Evolutionary conservation across 2,797 vertebrate species (phyloP), one percentile per base, ranked within the genome.

Genomic region (Ctenopoma kingsleyae): DNA sequence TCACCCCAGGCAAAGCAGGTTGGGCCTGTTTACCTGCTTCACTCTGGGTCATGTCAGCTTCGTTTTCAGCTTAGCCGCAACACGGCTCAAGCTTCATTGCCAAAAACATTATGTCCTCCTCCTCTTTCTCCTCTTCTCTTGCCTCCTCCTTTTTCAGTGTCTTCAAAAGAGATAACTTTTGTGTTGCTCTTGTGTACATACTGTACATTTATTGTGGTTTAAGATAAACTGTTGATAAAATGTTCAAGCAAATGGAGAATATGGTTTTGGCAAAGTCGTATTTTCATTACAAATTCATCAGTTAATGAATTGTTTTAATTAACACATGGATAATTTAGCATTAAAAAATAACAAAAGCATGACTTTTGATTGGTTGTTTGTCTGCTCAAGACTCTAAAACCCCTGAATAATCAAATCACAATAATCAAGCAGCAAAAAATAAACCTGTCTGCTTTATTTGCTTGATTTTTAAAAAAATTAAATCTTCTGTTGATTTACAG

Each of bases 11-110:
- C 92, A 69, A 91, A 93, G 89, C 91, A 92, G 92, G 91, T 90
- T 94, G 90, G 81, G 89, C 91, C 89, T 93, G 93, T 93, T 94
- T 94, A 93, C 91, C 91, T 93, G 91, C 90, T 89, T 85, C 89
- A 89, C 87, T 91, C 84, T 84, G 92, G 93, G 92, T 94, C 91
- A 92, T 88, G 91, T 94, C 93, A 92, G 86, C 87, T 90, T 92
- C 80, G 82, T 89, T 91, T 89, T 91, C 87, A 87, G 89, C 86
- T 90, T 87, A 92, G 90, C 89, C 57, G 69, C 91, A 91, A 92
- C 90, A 91, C 83, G 75, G 70, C 87, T 91, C 89, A 81, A 69
- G 76, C 73, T 20, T 60, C 17, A 10, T 66, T 92, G 91, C 91
- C 92, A 93, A 83, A 86, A 85, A 73, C 48, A 51, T 47, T 32